These are phyloP conservation scores for Drosophila triauraria DNA, from an alignment of 1,140 invertebrate species.

Conservation along the genomic window DNA sequence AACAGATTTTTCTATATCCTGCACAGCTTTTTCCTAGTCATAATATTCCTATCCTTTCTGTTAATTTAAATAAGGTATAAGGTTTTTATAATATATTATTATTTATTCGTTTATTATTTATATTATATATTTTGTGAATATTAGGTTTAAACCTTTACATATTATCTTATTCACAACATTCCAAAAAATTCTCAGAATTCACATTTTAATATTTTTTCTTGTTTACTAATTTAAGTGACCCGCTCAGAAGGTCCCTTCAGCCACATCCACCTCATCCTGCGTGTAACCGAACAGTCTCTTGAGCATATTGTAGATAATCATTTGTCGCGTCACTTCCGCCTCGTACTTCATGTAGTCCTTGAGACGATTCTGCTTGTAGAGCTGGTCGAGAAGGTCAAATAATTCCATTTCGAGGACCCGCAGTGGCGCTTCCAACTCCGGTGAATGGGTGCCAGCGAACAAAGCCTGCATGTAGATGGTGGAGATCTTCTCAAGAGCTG, in stretches of 20 bases:
- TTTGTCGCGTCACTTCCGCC: conserved; percentile 78
- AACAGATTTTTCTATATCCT: no score
- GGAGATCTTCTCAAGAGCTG: conserved; percentile 62
- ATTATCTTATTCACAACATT: no score
- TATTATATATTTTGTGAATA: no score
- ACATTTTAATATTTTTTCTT: no score
- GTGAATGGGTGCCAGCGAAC: conserved; percentile 68
- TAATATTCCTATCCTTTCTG: no score
- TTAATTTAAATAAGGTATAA: no score
- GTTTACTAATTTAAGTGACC: no score
- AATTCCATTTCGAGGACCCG: conserved; percentile 66
- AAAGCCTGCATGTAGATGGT: conserved; percentile 76
- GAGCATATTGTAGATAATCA: conserved; percentile 81
- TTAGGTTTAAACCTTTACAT: no score
- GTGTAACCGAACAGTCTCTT: conserved; percentile 78
- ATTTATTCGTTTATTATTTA: no score
- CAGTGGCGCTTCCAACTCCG: conserved; percentile 67
- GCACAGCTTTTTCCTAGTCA: no score
- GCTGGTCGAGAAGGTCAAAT: conserved; percentile 69
- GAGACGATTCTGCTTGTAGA: conserved; percentile 72
- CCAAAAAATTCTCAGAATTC: no score
- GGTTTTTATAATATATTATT: no score
- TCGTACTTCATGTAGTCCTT: conserved; percentile 80
- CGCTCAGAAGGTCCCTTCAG: conserved; percentile 11
- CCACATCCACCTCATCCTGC: conserved; percentile 35